These are phyloP conservation scores for Magallana nippona DNA, from an alignment of 2,888 invertebrate genomes.

Conservation along the genomic window DNA sequence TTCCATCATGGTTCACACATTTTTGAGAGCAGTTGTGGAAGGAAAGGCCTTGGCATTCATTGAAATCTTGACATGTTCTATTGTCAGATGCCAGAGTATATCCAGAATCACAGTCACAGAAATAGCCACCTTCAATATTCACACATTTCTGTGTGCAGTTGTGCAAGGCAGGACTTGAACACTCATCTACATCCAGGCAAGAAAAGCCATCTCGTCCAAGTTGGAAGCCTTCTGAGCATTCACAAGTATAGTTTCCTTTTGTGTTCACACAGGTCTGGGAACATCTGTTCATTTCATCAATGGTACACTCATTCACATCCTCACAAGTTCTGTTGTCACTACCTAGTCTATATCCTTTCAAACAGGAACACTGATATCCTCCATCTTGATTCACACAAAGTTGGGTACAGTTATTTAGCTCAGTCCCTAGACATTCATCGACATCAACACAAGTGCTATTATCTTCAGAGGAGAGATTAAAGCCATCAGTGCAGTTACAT, in stretches of 20 bases:
- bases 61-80: conserved; percentile 37
- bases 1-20: conserved; percentile 40
- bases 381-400: conserved; percentile 14
- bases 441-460: conserved; percentile 9
- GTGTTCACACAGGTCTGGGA: conserved; percentile 32
- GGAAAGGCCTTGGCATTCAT: conserved; percentile 35
- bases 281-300: not conserved
- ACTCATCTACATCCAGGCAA: conserved; percentile 41
- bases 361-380: conserved; percentile 13
- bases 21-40: conserved; percentile 36
- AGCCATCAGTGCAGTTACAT: conserved; percentile 32
- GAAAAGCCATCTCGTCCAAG: not conserved
- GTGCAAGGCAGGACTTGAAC: not conserved
- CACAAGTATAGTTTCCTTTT: conserved; percentile 24
- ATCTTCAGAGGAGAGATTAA: not conserved
- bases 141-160: conserved; percentile 40
- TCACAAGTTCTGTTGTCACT: not conserved
- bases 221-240: conserved; percentile 9
- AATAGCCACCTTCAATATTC: conserved; percentile 29
- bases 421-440: conserved; percentile 1
- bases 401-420: conserved; percentile 36
- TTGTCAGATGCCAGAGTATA: conserved; percentile 27
- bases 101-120: conserved; percentile 39
- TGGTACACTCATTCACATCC: conserved; percentile 19
- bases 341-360: not conserved